Base-by-base conservation (phyloP, 35 echinoderm and acorn worm genomes). In the Heliocidaris tuberculata region DNA sequence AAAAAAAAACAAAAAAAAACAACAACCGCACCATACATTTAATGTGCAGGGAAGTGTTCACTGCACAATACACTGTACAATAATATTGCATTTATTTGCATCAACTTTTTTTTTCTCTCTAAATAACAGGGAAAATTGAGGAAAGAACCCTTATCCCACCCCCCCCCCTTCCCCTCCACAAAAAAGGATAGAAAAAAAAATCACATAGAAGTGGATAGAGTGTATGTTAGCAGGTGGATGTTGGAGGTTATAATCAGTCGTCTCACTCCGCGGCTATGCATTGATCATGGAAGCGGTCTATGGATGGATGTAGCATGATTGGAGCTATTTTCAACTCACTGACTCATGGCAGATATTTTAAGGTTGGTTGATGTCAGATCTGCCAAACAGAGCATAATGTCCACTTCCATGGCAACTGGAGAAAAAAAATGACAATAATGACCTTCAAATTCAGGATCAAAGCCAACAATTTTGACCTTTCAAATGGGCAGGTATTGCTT, bases 381-480 rank as follows among this genome's bases (percentile, higher is more conserved):
- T 78, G 65, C 65, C 65, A 78, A 78, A 78, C 65, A 78, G 65
- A 78, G 65, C 65, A 78, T 19, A 78, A 78, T 78, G 65, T 78
- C 65, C 65, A 78, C 5, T 29, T 78, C 65, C 65, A 78, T 78
- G 65, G 65, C 65, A 78, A 78, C 65, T 27, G 65, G 21, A 19
- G 60, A 78, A 78, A 78, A 78, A 78, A 78, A 78, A 78, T 78
- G 65, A 78, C 65, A 78, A 78, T 78, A n/a, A 78, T 78, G 65
- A 78, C 65, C 65, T 78, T 78, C 65, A 17, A 7, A n/a, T n/a
- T 27, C 65, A 24, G 65, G 65, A 17, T 78, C 65, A 78, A 78
- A 78, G 65, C 65, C 65, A 78, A 24, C 65, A 7, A 78, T 78
- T 78, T 78, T 78, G 65, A 78, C 65, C 65, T 78, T 78, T 78